phyloP scores from a whole-genome alignment of 2,888 invertebrate genomes.

The Drosophila niveifrons region DNA sequence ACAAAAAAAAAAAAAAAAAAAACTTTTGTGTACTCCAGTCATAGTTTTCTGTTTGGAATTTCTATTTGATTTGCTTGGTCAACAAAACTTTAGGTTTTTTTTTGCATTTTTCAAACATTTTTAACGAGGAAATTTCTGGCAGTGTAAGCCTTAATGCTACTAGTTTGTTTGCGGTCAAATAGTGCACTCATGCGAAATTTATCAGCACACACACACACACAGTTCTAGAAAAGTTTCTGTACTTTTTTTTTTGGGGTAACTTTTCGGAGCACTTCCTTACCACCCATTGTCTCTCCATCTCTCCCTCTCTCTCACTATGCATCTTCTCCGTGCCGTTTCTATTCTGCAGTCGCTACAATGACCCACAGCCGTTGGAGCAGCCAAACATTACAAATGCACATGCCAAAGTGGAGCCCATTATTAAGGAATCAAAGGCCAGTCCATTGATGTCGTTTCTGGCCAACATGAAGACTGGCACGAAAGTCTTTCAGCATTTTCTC shows the following conservation, averaged over 20 bases:
- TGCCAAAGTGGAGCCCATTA: conserved; percentile 84
- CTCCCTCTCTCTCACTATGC: conserved; percentile 16
- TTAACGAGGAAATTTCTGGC: conserved; percentile 18
- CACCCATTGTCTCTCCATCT: conserved; percentile 9
- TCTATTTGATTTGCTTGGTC: background rate
- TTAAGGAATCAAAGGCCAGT: conserved; percentile 84
- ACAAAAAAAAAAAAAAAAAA: background rate
- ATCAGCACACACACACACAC: conserved; percentile 60
- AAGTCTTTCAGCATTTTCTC: conserved; percentile 88
- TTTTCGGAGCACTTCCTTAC: conserved; percentile 54
- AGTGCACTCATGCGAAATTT: conserved; percentile 77
- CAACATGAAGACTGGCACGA: conserved; percentile 88
- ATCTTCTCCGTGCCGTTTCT: conserved; percentile 1
- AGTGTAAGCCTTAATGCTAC: conserved; percentile 60
- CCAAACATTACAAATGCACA: conserved; percentile 83
- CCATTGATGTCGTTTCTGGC: conserved; percentile 86
- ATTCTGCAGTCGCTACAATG: conserved; percentile 83
- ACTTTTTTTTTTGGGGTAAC: conserved; percentile 45
- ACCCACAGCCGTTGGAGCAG: conserved; percentile 85
- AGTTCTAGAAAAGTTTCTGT: conserved; percentile 42
- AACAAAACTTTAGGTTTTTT: background rate
- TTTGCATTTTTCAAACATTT: background rate
- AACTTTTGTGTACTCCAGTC: too few relatives aligned
- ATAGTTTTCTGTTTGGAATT: background rate
- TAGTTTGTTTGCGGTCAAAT: conserved; percentile 76